Evolutionary conservation across 1,140 invertebrate genomes (phyloP).

Genomic region (Brachionus rubens): DNA sequence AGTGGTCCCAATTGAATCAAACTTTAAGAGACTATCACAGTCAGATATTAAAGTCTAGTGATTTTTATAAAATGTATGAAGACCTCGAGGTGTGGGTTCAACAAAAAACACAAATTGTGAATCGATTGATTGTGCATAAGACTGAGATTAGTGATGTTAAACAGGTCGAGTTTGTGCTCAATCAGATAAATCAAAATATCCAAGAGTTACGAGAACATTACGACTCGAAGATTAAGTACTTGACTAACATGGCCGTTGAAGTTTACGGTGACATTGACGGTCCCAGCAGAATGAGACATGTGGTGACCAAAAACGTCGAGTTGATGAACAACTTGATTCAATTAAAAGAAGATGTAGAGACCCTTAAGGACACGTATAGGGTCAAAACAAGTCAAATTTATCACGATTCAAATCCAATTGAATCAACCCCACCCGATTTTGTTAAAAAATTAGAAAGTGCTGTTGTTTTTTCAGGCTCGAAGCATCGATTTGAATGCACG

Average conservation of each 20-base stretch:
- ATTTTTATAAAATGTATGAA: constrained; percentile 65
- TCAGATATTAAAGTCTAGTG: constrained; percentile 63
- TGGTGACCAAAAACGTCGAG: constrained; percentile 40
- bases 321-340: constrained; percentile 41
- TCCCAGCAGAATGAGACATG: constrained; percentile 1
- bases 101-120: constrained; percentile 69
- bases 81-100: constrained; percentile 72
- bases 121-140: constrained; percentile 68
- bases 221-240: constrained; percentile 68
- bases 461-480: not conserved
- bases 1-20: constrained; percentile 71
- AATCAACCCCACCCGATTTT: constrained; percentile 10
- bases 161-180: constrained; percentile 64
- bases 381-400: constrained; percentile 13
- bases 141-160: constrained; percentile 67
- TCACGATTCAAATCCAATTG: constrained; percentile 14
- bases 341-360: constrained; percentile 39
- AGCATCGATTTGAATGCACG: constrained; percentile 67
- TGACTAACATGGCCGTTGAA: constrained; percentile 67
- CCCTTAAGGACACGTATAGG: not conserved
- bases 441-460: constrained; percentile 10
- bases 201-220: constrained; percentile 68
- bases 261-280: constrained; percentile 64
- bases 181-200: constrained; percentile 69
- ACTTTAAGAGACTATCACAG: constrained; percentile 68